Evolutionary conservation across 2,113 vertebrate species (phyloP), one percentile per base, ranked within the genome.

Genomic region (Hypomesus transpacificus): DNA sequence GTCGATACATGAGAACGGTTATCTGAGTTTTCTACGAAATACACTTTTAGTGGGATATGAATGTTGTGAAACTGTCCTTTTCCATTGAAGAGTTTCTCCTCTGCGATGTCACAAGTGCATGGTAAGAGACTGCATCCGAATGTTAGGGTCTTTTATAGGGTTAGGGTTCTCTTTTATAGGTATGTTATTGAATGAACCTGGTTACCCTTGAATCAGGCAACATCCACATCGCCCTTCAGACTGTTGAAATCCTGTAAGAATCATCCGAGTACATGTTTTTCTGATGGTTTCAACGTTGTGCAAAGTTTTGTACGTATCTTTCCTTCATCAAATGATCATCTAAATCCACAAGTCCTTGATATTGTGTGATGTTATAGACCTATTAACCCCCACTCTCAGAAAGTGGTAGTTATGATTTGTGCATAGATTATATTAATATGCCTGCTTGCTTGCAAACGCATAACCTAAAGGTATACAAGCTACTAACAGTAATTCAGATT

Each of bases 401-500:
- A 34, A 50, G 20, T 62, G 60, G 71, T 79, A 53, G 68, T 74
- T 74, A 82, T 65, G 62, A 20, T 62, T 66, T 84, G 80, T 75
- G 82, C 65, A 83, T 77, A 83, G 63, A 64, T 71, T 52, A 75
- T 70, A 51, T 66, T 28, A 76, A 81, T 20, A 71, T 52, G 8
- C 1, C n/a, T 8, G 66, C 84, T 70, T 73, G 65, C 75, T 69
- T 18, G 21, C 34, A 63, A 75, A 26, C 3, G 53, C 58, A 62
- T 81, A 79, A 82, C 74, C 76, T 63, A 8, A 22, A 77, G 50
- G 61, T 75, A 70, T 79, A 80, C 73, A 76, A 83, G 71, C 68
- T 78, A 87, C 80, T 75, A 81, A 86, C 73, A 77, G 69, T 70
- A 57, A 88, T 74, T 56, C 68, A 76, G 50, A 80, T 84, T 86